Conservation (phyloP, 2,888 invertebrate species). For the Drosophila cracens region DNA sequence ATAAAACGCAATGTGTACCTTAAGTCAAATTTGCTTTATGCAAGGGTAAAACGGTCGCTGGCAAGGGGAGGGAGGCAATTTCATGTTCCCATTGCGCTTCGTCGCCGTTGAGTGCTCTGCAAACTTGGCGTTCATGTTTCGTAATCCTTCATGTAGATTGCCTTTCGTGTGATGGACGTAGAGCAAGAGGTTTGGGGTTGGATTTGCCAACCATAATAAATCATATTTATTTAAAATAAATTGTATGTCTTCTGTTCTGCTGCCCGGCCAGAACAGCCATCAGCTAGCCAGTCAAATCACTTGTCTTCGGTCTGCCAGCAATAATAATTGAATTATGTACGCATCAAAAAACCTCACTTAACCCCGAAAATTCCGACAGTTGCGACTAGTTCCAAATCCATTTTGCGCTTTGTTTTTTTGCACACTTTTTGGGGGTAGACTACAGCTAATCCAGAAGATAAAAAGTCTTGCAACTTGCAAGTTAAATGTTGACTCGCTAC, state of each 20-base stretch:
- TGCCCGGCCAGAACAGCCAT: conserved; percentile 7
- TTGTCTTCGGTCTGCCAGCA: conserved; percentile 42
- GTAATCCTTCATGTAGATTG: conserved; percentile 67
- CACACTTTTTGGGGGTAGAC: conserved; percentile 15
- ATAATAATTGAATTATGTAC: conserved; percentile 76
- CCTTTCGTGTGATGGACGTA: conserved; percentile 25
- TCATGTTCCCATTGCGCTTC: conserved; percentile 51
- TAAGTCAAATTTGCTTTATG: conserved; percentile 67
- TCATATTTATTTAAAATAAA: conserved; percentile 79
- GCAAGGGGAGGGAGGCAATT: conserved; percentile 16
- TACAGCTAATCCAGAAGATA: conserved; percentile 28
- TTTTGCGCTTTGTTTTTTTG: conserved; percentile 34
- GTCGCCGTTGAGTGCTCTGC: conserved; percentile 62
- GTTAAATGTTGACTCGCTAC: conserved; percentile 30
- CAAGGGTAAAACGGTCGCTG: conserved; percentile 1
- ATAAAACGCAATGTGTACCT: conserved; percentile 71
- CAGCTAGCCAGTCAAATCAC: conserved; percentile 43
- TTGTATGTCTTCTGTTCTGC: conserved; percentile 53
- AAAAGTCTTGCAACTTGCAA: conserved; percentile 43
- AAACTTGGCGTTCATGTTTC: conserved; percentile 61
- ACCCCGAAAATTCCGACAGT: conserved; percentile 2
- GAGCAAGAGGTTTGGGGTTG: conserved; percentile 3
- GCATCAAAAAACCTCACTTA: conserved; percentile 45
- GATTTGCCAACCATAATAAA: conserved; percentile 73
- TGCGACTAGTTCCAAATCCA: conserved; percentile 35